Percentiles rank a stretch among this genome's conserved stretches.
These are phyloP conservation scores for Hydrolagus colliei DNA, from an alignment of 2,797 vertebrate species.

Conservation along the genomic window DNA sequence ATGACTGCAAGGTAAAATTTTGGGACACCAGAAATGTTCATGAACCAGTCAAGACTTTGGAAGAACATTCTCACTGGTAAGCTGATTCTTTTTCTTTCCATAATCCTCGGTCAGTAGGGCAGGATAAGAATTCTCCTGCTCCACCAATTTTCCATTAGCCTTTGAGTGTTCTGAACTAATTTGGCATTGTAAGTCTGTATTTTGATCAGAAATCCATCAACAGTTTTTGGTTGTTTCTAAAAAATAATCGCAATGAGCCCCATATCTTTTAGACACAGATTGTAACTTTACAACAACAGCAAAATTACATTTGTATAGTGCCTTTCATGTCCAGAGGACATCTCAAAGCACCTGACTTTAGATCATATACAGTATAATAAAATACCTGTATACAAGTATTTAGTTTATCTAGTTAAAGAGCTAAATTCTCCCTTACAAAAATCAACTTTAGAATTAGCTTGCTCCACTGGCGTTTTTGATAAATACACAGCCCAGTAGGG, in stretches of 20 bases:
- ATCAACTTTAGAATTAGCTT: too few relatives aligned
- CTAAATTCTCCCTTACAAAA: not conserved
- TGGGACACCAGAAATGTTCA: constrained; percentile 85
- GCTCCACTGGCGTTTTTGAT: too few relatives aligned
- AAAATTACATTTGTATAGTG: too few relatives aligned
- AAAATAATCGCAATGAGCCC: not conserved
- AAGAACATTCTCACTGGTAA: constrained; percentile 96
- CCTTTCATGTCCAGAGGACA: too few relatives aligned
- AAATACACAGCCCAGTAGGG: not conserved
- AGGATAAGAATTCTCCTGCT: not conserved
- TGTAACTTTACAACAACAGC: not conserved
- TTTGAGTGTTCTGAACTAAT: not conserved
- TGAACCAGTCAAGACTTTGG: constrained; percentile 83
- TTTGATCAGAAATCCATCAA: not conserved
- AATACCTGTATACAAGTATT: too few relatives aligned
- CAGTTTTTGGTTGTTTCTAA: not conserved
- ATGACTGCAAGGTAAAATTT: constrained; percentile 98
- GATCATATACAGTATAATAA: not conserved
- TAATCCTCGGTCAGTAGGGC: not conserved
- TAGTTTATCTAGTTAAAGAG: not conserved
- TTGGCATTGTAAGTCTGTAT: not conserved
- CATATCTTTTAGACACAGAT: not conserved
- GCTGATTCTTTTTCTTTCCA: constrained; percentile 34
- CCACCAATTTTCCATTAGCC: not conserved
- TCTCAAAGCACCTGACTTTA: not conserved